Base-by-base conservation (phyloP, 2,113 vertebrate species). In the Fregata magnificens region DNA sequence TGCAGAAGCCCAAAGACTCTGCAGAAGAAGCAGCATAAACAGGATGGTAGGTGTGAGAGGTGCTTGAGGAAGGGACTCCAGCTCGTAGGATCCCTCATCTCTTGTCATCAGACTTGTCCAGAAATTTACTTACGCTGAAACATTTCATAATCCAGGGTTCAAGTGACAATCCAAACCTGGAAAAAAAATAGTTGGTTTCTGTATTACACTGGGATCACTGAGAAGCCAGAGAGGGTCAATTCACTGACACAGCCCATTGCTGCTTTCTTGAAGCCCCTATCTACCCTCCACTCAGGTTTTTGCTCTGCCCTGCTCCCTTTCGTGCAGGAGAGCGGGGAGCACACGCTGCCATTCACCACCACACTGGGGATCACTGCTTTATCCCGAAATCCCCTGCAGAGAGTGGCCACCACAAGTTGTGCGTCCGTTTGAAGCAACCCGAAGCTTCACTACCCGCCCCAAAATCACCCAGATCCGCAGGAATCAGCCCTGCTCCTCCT, bases 281-380 rank as follows among this genome's bases (percentile, higher is more conserved):
- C 22, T 9, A 8, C 11, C 5, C 42, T 26, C 8, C 4, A 7
- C 38, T 52, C 1, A 1, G 38, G 15, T n/a, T 25, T 32, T 32
- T 0, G 2, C 31, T 9, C 17, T 21, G 72, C 24, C 29, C 16
- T 2, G 1, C 38, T 93, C n/a, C 34, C 10, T 3, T 31, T 17
- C 3, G 0, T 3, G 29, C 56, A 16, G 50, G 42, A 31, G 13
- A 6, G 32, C 1, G 2, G 24, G n/a, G 40, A 58, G 66, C 73
- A 16, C 34, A 5, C 4, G 1, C 34, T 7, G 40, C 45, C 31
- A 1, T 14, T 26, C 76, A 12, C 18, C 40, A 1, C 7, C n/a
- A 8, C 1, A 2, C 83, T 44, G 34, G 36, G 12, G 9, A 66
- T 16, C 2, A 0, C 69, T 32, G 65, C 47, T 29, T 58, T 7